A percentile compares a stretch with the other conserved stretches of the same genome.
phyloP scores from a whole-genome alignment of 2,113 vertebrate species.

The Sturnus vulgaris region DNA sequence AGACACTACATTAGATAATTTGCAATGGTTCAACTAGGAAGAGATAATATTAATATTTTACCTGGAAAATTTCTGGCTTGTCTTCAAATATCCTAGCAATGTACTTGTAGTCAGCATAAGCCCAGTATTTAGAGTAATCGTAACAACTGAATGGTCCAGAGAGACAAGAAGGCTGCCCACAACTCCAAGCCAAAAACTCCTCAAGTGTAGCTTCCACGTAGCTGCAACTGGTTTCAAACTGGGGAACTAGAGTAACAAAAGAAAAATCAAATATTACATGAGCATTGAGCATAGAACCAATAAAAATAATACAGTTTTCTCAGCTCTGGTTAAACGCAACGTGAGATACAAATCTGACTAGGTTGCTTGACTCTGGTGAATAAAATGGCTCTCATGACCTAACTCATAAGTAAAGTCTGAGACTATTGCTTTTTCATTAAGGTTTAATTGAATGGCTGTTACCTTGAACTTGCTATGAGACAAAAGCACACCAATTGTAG shows the following conservation, averaged over 20 bases:
- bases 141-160: constrained; percentile 80
- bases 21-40: neutral
- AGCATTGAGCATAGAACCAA: neutral
- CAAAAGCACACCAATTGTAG: neutral
- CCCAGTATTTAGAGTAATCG: constrained; percentile 83
- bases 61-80: constrained; percentile 85
- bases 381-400: constrained; percentile 3
- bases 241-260: constrained; percentile 77
- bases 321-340: neutral
- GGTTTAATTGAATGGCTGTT: neutral
- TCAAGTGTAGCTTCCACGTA: constrained; percentile 81
- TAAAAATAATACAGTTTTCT: neutral
- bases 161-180: constrained; percentile 19
- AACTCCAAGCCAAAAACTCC: constrained; percentile 86
- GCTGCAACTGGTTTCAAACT: constrained; percentile 90
- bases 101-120: constrained; percentile 98
- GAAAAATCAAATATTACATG: constrained; percentile 23
- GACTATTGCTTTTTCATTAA: constrained; percentile 1
- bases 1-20: neutral
- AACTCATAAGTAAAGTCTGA: neutral
- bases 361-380: neutral
- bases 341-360: neutral
- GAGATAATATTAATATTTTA: constrained; percentile 63
- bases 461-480: neutral
- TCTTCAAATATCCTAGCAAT: constrained; percentile 84